Base-by-base conservation (phyloP, 2,888 invertebrate genomes). In the Sycophila texana region DNA sequence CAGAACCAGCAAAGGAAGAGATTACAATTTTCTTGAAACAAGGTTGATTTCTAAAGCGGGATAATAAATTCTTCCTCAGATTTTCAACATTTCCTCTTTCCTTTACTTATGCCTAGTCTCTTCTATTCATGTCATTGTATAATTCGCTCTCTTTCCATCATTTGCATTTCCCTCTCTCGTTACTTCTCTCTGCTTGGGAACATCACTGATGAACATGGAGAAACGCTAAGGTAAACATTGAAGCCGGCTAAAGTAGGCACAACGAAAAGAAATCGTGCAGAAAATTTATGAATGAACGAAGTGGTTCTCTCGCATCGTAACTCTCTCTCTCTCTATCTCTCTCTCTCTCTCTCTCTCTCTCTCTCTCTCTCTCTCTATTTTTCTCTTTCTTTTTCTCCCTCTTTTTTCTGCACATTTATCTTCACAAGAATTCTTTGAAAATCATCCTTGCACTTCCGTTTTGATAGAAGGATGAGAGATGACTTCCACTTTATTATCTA, bases 261-360 rank as follows among this genome's bases (percentile, higher is more conserved):
- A 60, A 70, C 63, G 66, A 70, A 60, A 76, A 76, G 81, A 79
- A 79, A 81, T 81, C 81, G 81, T 49, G 74, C 70, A 74, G 81
- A 81, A 81, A 81, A 79, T 81, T 79, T 76, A 55, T 39, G 73
- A 78, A 66, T 60, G 47, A 53, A 22, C n/a, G 51, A 39, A 39
- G 39, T 39, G 39, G 18, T 18, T 49, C 12, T 16, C 63, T n/a
- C 7, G 20, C 65, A 47, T 0, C 20, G 7, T 30, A 30, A 0
- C 7, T 7, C 7, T 7, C 30, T 7, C 30, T 30, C 30, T 4
- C 7, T 7, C 7, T 30, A 30, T 30, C 30, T 30, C n/a, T n/a
- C n/a, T 30, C 30, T 7, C 30, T 30, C 30, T 30, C 4, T 30
- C 0, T 30, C 30, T 30, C 4, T 4, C 30, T 30, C 30, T 30